A percentile compares a stretch with the other conserved stretches of the same genome.
phyloP scores from a whole-genome alignment of 92 coral and sea anemone genomes.

The Palythoa grandis region DNA sequence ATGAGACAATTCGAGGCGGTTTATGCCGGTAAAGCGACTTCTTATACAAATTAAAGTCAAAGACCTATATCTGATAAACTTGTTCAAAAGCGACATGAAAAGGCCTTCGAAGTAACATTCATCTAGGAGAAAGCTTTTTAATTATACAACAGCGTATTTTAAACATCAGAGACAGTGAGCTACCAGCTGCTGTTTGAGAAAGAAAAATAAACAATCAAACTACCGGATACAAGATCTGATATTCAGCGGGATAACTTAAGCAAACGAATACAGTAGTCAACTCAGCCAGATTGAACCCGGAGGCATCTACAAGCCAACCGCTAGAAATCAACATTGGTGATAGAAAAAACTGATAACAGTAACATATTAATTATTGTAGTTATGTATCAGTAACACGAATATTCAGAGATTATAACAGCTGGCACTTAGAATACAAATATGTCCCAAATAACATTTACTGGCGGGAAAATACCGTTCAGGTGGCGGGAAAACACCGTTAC shows the following conservation, averaged over 20 bases:
- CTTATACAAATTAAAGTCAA: too few relatives aligned
- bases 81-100: not conserved
- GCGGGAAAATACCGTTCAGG: too few relatives aligned
- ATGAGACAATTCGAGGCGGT: not conserved
- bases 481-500: too few relatives aligned
- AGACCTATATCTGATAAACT: too few relatives aligned
- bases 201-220: too few relatives aligned
- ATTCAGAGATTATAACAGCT: too few relatives aligned
- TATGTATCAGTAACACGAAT: too few relatives aligned
- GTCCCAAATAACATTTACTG: too few relatives aligned
- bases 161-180: not conserved
- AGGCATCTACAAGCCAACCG: not conserved
- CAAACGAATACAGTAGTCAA: not conserved
- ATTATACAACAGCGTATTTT: not conserved
- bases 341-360: too few relatives aligned
- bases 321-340: not conserved
- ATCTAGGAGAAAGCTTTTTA: not conserved
- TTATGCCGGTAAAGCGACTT: not conserved
- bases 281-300: not conserved
- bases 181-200: not conserved
- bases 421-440: too few relatives aligned
- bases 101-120: not conserved
- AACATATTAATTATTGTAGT: too few relatives aligned
- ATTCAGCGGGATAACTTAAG: not conserved
- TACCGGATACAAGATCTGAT: not conserved